Base-by-base conservation (phyloP, 2,113 vertebrate species). In the Labrus mixtus region DNA sequence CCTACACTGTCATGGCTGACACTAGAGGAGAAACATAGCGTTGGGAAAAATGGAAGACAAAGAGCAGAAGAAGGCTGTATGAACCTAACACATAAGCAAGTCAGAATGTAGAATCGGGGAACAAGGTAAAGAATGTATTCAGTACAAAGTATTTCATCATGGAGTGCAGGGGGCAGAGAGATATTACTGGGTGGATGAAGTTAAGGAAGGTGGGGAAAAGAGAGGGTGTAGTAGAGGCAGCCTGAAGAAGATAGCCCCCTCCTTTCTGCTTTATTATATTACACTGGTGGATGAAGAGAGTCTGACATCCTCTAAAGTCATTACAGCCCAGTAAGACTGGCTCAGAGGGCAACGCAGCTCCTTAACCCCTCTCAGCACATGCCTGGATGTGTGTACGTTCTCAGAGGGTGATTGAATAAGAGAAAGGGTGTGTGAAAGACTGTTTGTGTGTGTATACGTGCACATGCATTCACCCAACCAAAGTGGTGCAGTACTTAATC, bases 281-380 rank as follows among this genome's bases (percentile, higher is more conserved):
- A 89, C 80, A 73, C 79, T 81, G 83, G 81, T 86, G 84, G 87
- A 86, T 89, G 87, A 90, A 88, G 83, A 86, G 80, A 89, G 89
- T 89, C 81, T 29, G 45, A 85, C 91, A 88, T 84, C 82, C 83
- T 78, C 77, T 90, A 86, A 93, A 91, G 87, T 87, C 83, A 87
- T 92, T 91, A 89, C 78, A 80, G 82, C 79, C 76, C 78, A 85
- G 87, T 90, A 84, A 88, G 86, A 85, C 77, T 57, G 77, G 84
- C 84, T 90, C 84, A 84, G 68, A 83, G 86, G 86, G 77, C 78
- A 76, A 56, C 74, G 13, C 76, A 55, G 81, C 85, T 85, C 85
- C 82, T 92, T 92, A 88, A 91, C 90, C 86, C 82, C 78, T 71
- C 76, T 87, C 91, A 90, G 79, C 78, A 73, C 85, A 80, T 54